Percentiles rank a stretch among this genome's conserved stretches.
These are phyloP conservation scores for Prionailurus bengalensis DNA, from an alignment of 2,113 vertebrate species.

Conservation along the genomic window DNA sequence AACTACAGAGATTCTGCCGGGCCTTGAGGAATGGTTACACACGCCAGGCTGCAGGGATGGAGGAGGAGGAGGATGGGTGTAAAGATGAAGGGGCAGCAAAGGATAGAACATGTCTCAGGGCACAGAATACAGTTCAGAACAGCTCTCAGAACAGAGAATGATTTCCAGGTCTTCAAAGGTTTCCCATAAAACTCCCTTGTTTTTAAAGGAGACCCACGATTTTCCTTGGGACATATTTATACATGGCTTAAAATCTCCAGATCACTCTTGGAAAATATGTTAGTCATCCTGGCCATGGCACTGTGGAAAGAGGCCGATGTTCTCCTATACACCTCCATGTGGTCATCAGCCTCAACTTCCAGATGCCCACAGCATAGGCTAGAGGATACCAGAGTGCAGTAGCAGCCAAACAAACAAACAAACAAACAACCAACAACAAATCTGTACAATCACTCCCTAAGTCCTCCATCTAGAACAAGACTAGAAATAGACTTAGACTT, in stretches of 20 bases:
- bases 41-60: neutral
- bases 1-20: accelerated
- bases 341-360: neutral
- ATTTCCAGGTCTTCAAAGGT: neutral
- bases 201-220: neutral
- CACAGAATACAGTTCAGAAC: neutral
- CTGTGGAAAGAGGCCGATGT: neutral
- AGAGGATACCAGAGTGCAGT: neutral
- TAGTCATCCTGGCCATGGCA: neutral
- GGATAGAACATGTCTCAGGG: neutral
- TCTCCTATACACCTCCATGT: neutral
- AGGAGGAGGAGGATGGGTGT: neutral
- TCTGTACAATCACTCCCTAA: neutral
- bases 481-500: neutral
- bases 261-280: neutral
- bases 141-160: neutral
- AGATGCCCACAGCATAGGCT: neutral
- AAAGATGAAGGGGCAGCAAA: neutral
- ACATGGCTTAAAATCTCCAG: slow-evolving; percentile 42
- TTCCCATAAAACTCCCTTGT: slow-evolving; percentile 23
- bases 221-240: slow-evolving; percentile 30
- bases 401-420: neutral
- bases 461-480: neutral
- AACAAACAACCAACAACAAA: neutral
- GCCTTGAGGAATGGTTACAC: neutral